Evolutionary conservation across 2,797 vertebrate species (phyloP), one percentile per base, ranked within the genome.

Genomic region (Sorex maritimensis): DNA sequence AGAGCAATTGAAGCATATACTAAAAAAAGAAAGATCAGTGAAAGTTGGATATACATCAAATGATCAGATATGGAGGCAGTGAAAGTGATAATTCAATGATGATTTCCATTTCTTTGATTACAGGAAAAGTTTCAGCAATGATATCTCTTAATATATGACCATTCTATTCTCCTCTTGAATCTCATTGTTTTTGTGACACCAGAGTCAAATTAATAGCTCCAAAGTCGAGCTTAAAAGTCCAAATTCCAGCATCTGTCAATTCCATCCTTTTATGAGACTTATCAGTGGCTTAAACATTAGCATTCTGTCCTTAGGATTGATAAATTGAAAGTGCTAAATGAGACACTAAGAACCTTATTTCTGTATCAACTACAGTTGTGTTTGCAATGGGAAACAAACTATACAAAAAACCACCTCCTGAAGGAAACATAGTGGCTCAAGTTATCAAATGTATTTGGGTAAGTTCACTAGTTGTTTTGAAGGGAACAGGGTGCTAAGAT

Each of bases 371-470:
- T 97, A 72, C 97, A 99, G 99, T 98, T 94, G 99, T 99, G 89
- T 99, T 99, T 97, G 98, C 99, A 79, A 95, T 98, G 96, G 99
- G 99, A 97, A 99, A 98, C 96, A 95, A 98, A 63, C 93, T 99
- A 88, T 99, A 99, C 98, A 99, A 98, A 97, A 99, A 98, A 97
- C 97, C 88, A 61, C 99, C 99, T 44, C 99, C 99, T 2, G 98
- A 99, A 98, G 99, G 99, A 94, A 99, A 99, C 74, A 95, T 99
- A 96, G 97, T 99, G 93, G 65, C 98, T 94, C 96, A 99, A 95
- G 99, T 99, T 92, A 98, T 98, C 97, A 99, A 97, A 30, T 99
- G 99, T 97, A 98, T 99, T 0, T 97, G 98, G 85, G 99, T 99
- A 98, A 99, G 99, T 98, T 49, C 75, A 17, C 93, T 49, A 82